Base-by-base conservation (phyloP, 1,140 invertebrate genomes). In the Anoplophora glabripennis region DNA sequence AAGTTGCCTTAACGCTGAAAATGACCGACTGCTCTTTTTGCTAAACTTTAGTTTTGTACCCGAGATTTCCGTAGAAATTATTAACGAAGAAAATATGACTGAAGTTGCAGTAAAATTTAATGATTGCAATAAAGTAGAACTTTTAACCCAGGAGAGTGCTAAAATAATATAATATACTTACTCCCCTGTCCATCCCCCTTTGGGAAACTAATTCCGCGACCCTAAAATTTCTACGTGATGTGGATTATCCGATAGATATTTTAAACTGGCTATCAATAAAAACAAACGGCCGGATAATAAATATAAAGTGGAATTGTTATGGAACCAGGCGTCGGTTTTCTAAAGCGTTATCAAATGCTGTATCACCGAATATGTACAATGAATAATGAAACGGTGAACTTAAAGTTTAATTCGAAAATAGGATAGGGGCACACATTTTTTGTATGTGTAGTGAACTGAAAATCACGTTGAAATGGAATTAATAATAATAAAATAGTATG, bases 291-390 rank as follows among this genome's bases (percentile, higher is more conserved):
- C 33, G 57, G 44, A 15, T 62, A 64, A 66, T 68, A 68, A 65
- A 62, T 68, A 68, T 68, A 66, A 63, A 65, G 56, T 65, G 52
- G 63, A 65, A 67, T 64, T 67, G 66, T 65, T 66, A 68, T 66
- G 53, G 64, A 34, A 15, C 15, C 21, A 33, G 17, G 17, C 7
- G 28, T 46, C 4, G 15, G 44, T n/a, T 15, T 2, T 28, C 21
- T 28, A 28, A 3, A 28, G 21, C 21, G 21, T 3, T 28, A 28
- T 28, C 21, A 5, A 28, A 28, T 28, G 21, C 21, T 28, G 21
- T 28, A 28, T 5, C 21, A 28, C 21, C 21, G 21, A 28, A 28
- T 28, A 28, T 28, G 21, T 28, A 2, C 21, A 28, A 28, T 28
- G 21, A 28, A 28, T 28, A 28, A 28, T 28, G 3, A 28, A 28